Base-by-base conservation (phyloP, 2,797 vertebrate genomes). In the Danio tinwini region DNA sequence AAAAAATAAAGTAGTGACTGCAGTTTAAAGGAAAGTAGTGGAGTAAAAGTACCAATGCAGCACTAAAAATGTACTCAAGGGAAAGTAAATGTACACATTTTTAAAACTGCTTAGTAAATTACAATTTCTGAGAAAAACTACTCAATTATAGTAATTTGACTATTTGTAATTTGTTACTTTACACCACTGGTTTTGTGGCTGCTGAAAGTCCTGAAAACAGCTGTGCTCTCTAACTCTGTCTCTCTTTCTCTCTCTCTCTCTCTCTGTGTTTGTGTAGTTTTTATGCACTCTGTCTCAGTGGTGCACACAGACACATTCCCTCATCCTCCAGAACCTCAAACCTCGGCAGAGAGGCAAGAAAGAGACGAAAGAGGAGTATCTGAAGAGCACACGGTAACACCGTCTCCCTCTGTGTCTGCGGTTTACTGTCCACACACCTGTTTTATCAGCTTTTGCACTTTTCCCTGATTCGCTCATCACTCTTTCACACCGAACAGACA, bases 231-330 rank as follows among this genome's bases (percentile, higher is more conserved):
- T n/a, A n/a, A n/a, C n/a, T n/a, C 5, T 63, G 5, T 80, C 49
- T 14, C 21, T 39, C 9, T 67, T 10, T 78, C 37, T 63, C 5
- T 80, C 49, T 14, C 21, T 39, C 9, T 67, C 10, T 78, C 37
- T 82, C 42, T 9, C 3, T 74, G 3, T 68, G 37, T 69, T 56
- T 67, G 39, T 77, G 11, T 87, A 99, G 98, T 98, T 99, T 89
- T 92, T 99, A 89, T 91, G 94, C 78, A 99, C 96, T 82, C 85
- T 99, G 85, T 96, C 98, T 58, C 97, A 98, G 89, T 99, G 98
- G 98, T 99, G 98, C 92, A 98, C 96, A 19, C 98, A 99, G 91
- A 98, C 97, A 0, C 98, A 99, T 87, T 99, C 97, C 0, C 96
- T 99, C 88, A 99, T 98, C 53, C 94, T 99, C 81, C 98, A 99